Evolutionary conservation across 2,113 vertebrate species (phyloP).

Genomic region (Chaetops frenatus): DNA sequence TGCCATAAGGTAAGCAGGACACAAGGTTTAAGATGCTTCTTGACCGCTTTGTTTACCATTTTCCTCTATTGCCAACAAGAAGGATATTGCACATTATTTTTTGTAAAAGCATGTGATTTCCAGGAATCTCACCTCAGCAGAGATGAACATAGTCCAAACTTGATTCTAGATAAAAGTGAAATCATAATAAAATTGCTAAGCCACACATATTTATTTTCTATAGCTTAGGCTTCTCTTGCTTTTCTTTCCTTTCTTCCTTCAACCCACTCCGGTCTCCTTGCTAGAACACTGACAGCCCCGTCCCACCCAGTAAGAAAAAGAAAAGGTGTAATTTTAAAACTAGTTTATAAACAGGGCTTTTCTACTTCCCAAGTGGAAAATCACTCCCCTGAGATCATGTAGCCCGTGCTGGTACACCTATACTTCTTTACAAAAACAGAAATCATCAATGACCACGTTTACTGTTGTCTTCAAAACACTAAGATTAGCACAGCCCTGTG

Average conservation of each 20-base stretch:
- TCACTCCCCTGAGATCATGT: fast-evolving
- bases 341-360: background rate
- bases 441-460: background rate
- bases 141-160: background rate
- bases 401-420: background rate
- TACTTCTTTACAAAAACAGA: background rate
- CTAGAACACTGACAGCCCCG: background rate
- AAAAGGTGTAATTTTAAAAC: background rate
- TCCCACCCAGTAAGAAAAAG: background rate
- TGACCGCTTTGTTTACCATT: background rate
- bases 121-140: background rate
- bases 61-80: background rate
- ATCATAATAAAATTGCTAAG: background rate
- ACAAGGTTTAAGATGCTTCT: background rate
- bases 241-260: background rate
- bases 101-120: background rate
- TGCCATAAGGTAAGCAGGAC: background rate
- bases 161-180: background rate
- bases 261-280: background rate
- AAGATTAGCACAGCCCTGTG: background rate
- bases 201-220: background rate
- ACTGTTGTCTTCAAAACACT: background rate
- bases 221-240: background rate
- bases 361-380: background rate
- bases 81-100: background rate